These are phyloP conservation scores for Eidolon dupreanum DNA, from an alignment of 2,797 vertebrate genomes.

Conservation along the genomic window DNA sequence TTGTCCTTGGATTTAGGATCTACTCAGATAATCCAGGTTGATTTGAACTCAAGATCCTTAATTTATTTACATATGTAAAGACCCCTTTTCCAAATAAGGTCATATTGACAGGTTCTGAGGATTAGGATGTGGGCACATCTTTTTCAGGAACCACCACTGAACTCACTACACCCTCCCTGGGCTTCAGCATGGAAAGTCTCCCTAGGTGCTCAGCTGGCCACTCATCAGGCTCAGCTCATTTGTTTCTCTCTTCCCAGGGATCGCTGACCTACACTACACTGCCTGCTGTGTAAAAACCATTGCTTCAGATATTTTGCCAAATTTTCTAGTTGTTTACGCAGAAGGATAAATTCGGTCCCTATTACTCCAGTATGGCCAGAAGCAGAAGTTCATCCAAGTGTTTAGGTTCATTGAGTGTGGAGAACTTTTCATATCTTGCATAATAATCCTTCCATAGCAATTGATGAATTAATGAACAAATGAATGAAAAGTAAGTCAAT, in stretches of 20 bases:
- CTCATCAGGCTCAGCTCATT: neutral
- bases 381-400: neutral
- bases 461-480: neutral
- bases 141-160: neutral
- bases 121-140: neutral
- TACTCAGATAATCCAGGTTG: neutral
- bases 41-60: conserved; percentile 1
- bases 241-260: neutral
- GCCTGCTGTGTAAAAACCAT: neutral
- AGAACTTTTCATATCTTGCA: neutral
- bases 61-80: neutral
- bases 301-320: neutral
- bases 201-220: neutral
- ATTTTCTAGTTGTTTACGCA: neutral
- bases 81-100: neutral
- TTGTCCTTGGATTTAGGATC: neutral
- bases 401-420: neutral
- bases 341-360: neutral
- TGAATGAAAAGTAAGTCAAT: neutral
- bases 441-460: neutral
- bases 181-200: neutral
- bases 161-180: fast-evolving
- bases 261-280: neutral
- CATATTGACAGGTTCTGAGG: neutral
- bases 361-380: neutral